phyloP scores from a whole-genome alignment of 64 coral and sea anemone genomes.

The Pocillopora damicornis region DNA sequence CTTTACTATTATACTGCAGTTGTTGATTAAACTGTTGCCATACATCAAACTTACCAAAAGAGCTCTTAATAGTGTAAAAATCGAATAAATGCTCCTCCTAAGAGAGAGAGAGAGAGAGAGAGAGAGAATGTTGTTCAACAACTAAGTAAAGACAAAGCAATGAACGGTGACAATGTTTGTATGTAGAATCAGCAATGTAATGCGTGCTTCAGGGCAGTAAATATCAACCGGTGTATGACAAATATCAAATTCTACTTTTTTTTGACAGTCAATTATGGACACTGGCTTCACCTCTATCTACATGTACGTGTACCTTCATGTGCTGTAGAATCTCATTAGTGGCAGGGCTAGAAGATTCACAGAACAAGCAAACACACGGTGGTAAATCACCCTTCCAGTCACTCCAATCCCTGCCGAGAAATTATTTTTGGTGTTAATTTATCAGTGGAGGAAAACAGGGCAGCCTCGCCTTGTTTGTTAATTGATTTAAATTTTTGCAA shows the following conservation, averaged over 20 bases:
- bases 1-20: no score
- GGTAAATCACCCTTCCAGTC: conserved; percentile 63
- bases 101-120: not conserved
- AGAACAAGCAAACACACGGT: conserved; percentile 65
- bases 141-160: not conserved
- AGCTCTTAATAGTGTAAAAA: conserved; percentile 31
- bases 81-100: conserved; percentile 61
- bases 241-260: no score
- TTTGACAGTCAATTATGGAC: no score
- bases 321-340: conserved; percentile 42
- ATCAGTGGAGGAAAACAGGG: no score
- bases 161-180: not conserved
- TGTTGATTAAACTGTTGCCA: not conserved
- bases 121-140: not conserved
- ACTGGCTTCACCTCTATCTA: not conserved
- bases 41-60: conserved; percentile 20
- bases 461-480: no score
- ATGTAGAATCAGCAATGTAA: not conserved
- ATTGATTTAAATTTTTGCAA: no score
- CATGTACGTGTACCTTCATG: conserved; percentile 42
- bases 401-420: conserved; percentile 48
- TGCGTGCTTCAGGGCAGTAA: no score
- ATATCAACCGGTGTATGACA: no score
- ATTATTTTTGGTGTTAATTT: not conserved
- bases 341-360: conserved; percentile 14